Evolutionary conservation across 2,113 vertebrate genomes (phyloP).

Genomic region (Hippolais icterina): DNA sequence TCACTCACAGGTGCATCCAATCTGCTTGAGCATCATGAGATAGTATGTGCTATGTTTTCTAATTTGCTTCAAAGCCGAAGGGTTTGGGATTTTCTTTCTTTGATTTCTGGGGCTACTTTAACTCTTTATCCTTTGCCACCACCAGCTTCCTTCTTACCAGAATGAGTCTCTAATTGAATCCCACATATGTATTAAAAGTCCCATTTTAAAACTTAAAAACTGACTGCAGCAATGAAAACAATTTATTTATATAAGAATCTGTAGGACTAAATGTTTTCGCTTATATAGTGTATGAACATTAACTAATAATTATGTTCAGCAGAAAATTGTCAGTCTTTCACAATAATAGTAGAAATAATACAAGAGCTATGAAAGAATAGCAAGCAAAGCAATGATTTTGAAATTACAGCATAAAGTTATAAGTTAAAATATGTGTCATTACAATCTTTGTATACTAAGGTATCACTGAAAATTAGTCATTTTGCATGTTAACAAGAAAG

Average conservation of each 20-base stretch:
- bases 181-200: neutral
- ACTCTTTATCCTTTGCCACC: neutral
- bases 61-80: neutral
- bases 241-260: constrained; percentile 25
- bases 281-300: constrained; percentile 38
- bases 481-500: neutral
- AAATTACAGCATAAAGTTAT: constrained; percentile 58
- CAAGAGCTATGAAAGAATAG: constrained; percentile 36
- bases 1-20: neutral
- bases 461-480: constrained; percentile 26
- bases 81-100: neutral
- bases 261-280: constrained; percentile 46
- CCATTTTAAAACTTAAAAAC: neutral
- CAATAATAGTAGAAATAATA: constrained; percentile 50
- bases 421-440: constrained; percentile 59
- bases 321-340: constrained; percentile 64
- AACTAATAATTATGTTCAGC: constrained; percentile 64
- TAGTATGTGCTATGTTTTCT: neutral
- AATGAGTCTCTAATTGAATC: neutral
- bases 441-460: constrained; percentile 22
- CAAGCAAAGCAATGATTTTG: constrained; percentile 61
- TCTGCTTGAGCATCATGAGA: neutral
- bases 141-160: neutral
- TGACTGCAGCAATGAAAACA: neutral
- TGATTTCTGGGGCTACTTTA: neutral